phyloP scores from a whole-genome alignment of 2,888 invertebrate species.

The Halocaridina rubra region DNA sequence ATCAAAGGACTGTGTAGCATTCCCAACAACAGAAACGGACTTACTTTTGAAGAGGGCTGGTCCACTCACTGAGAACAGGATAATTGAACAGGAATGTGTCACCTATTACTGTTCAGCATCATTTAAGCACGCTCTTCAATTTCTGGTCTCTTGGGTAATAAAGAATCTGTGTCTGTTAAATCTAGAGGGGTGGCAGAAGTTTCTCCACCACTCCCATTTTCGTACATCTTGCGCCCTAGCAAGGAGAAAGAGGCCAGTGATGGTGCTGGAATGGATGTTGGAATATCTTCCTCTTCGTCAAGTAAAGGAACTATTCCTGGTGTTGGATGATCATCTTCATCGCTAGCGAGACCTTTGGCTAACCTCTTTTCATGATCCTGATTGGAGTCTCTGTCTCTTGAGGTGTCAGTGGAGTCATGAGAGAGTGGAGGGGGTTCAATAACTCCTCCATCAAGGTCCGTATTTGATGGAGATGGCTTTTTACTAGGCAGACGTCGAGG shows the following conservation, averaged over 20 bases:
- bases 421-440: constrained; percentile 2
- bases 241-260: constrained; percentile 43
- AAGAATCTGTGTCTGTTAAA: constrained; percentile 43
- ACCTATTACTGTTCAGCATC: background rate
- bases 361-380: constrained; percentile 21
- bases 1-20: too few species aligned
- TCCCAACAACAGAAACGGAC: too few species aligned
- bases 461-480: constrained; percentile 49
- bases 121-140: constrained; percentile 47
- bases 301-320: background rate
- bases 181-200: constrained; percentile 33
- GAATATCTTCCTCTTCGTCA: constrained; percentile 22
- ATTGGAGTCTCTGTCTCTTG: constrained; percentile 16
- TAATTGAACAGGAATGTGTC: background rate
- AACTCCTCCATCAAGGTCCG: constrained; percentile 32
- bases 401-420: background rate
- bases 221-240: constrained; percentile 48
- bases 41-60: too few species aligned
- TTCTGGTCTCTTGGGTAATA: constrained; percentile 36
- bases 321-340: constrained; percentile 33
- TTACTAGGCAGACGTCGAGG: constrained; percentile 58
- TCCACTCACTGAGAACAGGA: too few species aligned
- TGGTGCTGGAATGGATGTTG: background rate
- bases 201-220: constrained; percentile 31
- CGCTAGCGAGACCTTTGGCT: constrained; percentile 12